phyloP scores from a whole-genome alignment of 1,140 invertebrate species.

The Condylostylus longicornis region DNA sequence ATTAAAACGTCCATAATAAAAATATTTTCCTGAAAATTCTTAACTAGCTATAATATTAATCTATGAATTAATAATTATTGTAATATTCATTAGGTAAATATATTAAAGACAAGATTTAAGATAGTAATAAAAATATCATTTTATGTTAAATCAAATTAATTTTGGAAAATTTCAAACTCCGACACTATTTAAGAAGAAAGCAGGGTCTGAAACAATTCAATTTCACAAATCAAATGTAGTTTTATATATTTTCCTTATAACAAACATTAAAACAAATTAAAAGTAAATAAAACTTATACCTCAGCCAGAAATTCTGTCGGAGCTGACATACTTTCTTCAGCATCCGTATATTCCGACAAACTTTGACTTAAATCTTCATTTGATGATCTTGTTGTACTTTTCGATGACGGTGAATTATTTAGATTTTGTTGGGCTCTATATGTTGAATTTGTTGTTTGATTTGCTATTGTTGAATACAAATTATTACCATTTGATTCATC shows the following conservation, averaged over 20 bases:
- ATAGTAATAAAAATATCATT: too few relatives aligned
- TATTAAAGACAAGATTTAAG: too few relatives aligned
- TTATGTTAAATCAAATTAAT: too few relatives aligned
- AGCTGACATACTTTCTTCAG: constrained; percentile 48
- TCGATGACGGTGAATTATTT: constrained; percentile 1
- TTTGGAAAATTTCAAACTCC: too few relatives aligned
- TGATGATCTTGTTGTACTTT: constrained; percentile 11
- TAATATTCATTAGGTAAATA: too few relatives aligned
- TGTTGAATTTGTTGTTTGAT: constrained; percentile 7
- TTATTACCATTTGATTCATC: constrained; percentile 31
- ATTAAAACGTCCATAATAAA: too few relatives aligned
- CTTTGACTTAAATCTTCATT: constrained; percentile 31
- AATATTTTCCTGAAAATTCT: too few relatives aligned
- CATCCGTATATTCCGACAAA: constrained; percentile 47
- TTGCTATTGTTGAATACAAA: constrained; percentile 17
- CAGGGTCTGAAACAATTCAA: too few relatives aligned
- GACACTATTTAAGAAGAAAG: too few relatives aligned
- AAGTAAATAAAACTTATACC: constrained; percentile 27
- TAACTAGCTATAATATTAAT: too few relatives aligned
- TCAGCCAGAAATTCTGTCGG: constrained; percentile 56
- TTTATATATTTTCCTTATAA: neutral
- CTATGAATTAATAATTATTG: too few relatives aligned
- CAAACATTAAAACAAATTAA: neutral
- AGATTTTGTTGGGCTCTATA: constrained; percentile 4
- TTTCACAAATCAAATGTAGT: neutral